Evolutionary conservation across 1,140 invertebrate species (phyloP), one percentile per base, ranked within the genome.

Genomic region (Probaryconus sp.): DNA sequence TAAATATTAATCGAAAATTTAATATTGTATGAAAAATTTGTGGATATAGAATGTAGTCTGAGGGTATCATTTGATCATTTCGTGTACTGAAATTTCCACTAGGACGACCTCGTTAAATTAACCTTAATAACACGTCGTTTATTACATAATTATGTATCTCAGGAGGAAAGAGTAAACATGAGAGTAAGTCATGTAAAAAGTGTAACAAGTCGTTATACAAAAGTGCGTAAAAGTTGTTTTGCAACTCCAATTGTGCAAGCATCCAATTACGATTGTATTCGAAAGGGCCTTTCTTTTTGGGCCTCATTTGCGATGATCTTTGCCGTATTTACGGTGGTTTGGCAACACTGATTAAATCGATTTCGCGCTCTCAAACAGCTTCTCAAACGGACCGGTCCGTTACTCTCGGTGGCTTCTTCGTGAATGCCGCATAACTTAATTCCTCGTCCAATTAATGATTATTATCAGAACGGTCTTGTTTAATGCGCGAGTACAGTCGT

Each of bases 401-500:
- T 64, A 69, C 14, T 40, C 50, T 16, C 6, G 17, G 21, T 18
- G 16, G 38, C 55, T 60, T 31, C 42, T 55, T 13, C 14, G 26
- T 14, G 35, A 24, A 60, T 37, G 40, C 65, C 38, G 60, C 63
- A 68, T 74, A 68, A 63, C 71, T 74, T 74, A 74, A 74, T 74
- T 74, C 56, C 42, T 68, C 50, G 55, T 64, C 60, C 64, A 75
- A 75, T 75, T 75, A 69, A 69, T 50, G 64, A 64, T 69, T 61
- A 75, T 69, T 69, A 69, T 75, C 72, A 35, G 53, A 69, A 75
- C 51, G 47, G 51, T 64, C 72, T 64, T 75, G 58, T 69, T 74
- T 75, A 64, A 75, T 69, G 72, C 43, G 58, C 58, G 51, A 75
- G 51, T 68, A 67, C 64, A 75, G 58, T 69, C 72, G 58, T 75